Base-by-base conservation (phyloP, 2,113 vertebrate species). In the Crocuta crocuta region DNA sequence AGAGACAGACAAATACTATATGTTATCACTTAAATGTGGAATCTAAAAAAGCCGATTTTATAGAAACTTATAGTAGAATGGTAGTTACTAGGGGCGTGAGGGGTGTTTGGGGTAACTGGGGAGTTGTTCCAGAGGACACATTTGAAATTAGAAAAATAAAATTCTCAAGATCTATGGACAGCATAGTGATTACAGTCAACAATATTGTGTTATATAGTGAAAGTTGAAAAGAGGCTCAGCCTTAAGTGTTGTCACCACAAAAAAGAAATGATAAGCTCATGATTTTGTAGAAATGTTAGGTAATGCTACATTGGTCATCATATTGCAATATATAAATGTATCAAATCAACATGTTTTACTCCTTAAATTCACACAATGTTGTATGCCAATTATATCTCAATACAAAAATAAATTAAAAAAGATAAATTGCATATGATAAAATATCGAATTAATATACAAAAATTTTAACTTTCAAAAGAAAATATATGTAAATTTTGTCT, bases 401-500 rank as follows among this genome's bases (percentile, higher is more conserved):
- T 84, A 45, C 39, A 31, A 90, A 68, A 55, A n/a, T 82, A 55
- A 76, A 81, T 55, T 88, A 85, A 89, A 63, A 70, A 61, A 96
- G 81, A 66, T 66, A 53, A 81, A 48, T 65, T 74, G 0, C 5
- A 48, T 9, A 50, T 65, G 28, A 48, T 95, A 48, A 89, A 88
- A 80, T 10, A 89, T 73, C n/a, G 92, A 71, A 65, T 31, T 39
- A 74, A 74, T 12, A 91, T 55, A 58, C 1, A 87, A 68, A 91
- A 70, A 16, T 94, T 87, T 80, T 28, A 88, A 94, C 7, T 90
- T 71, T n/a, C 55, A 70, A n/a, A 80, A 86, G 65, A 91, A 91
- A 65, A 53, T 66, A 13, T n/a, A 10, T 24, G 7, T 10, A 43
- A 66, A 63, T 87, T 93, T 68, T 90, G 43, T 58, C 71, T 76